Conservation (phyloP, 2,888 invertebrate genomes). For the Agonopterix heracliana region DNA sequence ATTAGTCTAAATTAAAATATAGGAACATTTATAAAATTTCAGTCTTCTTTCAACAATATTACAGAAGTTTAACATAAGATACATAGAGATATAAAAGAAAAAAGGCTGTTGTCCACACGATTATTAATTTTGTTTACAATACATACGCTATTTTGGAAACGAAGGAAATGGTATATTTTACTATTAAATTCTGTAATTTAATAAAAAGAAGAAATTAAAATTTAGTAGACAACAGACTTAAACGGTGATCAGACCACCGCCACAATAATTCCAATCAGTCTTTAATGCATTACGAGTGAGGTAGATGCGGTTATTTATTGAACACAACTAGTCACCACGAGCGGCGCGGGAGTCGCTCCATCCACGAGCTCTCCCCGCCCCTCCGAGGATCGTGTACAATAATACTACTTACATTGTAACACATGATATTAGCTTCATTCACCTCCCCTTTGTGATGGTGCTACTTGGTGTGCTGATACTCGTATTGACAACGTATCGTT, state of each 20-base stretch:
- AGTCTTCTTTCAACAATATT: conserved; percentile 69
- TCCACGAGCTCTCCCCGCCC: conserved; percentile 15
- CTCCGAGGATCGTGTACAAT: conserved; percentile 40
- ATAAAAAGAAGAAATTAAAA: conserved; percentile 19
- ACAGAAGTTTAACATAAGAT: conserved; percentile 62
- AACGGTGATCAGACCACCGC: conserved; percentile 69
- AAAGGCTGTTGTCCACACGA: conserved; percentile 56
- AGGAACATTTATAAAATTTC: conserved; percentile 73
- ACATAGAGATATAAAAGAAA: conserved; percentile 38
- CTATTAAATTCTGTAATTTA: conserved; percentile 6
- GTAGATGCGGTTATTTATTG: conserved; percentile 58
- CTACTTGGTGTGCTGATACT: conserved; percentile 1
- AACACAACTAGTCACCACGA: conserved; percentile 37
- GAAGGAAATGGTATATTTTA: not conserved
- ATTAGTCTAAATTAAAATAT: conserved; percentile 74
- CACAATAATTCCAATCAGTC: conserved; percentile 61
- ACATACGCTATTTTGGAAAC: too few relatives aligned
- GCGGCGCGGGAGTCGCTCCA: conserved; percentile 21
- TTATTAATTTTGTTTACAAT: too few relatives aligned
- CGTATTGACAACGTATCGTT: not conserved
- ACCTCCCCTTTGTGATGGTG: conserved; percentile 31
- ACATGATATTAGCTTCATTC: conserved; percentile 43
- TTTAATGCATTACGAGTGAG: conserved; percentile 60
- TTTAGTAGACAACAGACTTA: conserved; percentile 66
- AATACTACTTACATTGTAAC: conserved; percentile 51